Evolutionary conservation across 2,888 invertebrate genomes (phyloP).

Genomic region (Nemotelus pantherinus): DNA sequence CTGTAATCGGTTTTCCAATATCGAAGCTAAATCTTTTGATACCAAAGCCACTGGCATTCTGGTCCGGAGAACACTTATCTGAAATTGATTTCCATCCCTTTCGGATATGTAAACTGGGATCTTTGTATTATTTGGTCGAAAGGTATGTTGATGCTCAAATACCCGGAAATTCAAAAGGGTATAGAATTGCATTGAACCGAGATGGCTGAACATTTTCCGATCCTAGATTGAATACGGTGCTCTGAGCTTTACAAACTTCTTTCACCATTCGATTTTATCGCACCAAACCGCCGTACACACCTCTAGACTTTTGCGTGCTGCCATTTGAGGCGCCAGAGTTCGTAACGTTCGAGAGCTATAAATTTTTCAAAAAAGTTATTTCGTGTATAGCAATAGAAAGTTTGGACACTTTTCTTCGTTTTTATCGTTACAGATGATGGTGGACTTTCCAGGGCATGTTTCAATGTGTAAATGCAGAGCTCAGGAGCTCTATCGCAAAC

Average conservation of each 20-base stretch:
- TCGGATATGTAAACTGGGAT: conserved; percentile 30
- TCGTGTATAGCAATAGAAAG: conserved; percentile 38
- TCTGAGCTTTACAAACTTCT: conserved; percentile 18
- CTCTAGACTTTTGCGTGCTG: background rate
- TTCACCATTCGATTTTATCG: conserved; percentile 24
- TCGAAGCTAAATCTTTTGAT: conserved; percentile 28
- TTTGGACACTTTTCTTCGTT: conserved; percentile 42
- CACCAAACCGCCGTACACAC: conserved; percentile 26
- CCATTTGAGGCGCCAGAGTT: conserved; percentile 1
- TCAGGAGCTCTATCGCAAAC: no score
- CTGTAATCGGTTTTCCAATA: conserved; percentile 38
- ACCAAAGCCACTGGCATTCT: conserved; percentile 24
- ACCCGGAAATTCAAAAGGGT: conserved; percentile 35
- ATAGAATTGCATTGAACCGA: conserved; percentile 33
- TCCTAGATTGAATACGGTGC: conserved; percentile 5
- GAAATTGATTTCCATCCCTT: conserved; percentile 43
- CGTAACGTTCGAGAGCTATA: conserved; percentile 24
- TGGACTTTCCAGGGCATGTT: background rate
- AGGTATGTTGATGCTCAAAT: conserved; percentile 32
- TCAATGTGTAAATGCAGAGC: background rate
- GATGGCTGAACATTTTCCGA: conserved; percentile 21
- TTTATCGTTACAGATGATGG: conserved; percentile 15
- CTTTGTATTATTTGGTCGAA: conserved; percentile 34
- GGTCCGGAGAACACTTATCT: conserved; percentile 35
- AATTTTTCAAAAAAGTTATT: conserved; percentile 42